Percentiles rank a stretch among this genome's conserved stretches.
Conservation (phyloP, 1,140 invertebrate species). For the Drosophila orosa region DNA sequence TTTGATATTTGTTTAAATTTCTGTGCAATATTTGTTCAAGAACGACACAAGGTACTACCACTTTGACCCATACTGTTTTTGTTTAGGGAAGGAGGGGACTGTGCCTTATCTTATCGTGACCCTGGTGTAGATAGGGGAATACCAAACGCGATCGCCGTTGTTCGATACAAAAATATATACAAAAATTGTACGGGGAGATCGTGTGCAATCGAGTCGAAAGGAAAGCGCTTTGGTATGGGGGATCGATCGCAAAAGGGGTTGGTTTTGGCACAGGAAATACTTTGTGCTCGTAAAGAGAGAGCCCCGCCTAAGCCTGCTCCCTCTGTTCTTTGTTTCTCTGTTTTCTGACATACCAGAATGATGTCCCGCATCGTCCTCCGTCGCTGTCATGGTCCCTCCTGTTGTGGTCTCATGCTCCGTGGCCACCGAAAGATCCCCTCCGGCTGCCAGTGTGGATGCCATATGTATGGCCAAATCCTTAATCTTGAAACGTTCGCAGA, state of each 20-base stretch:
- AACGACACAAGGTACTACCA: slow-evolving; percentile 3
- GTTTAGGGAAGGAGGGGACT: neutral
- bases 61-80: slow-evolving; percentile 12
- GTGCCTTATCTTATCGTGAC: slow-evolving; percentile 37
- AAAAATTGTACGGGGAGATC: slow-evolving; percentile 7
- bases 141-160: slow-evolving; percentile 29
- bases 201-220: slow-evolving; percentile 18
- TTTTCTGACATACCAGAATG: slow-evolving; percentile 76
- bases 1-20: neutral
- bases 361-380: slow-evolving; percentile 83
- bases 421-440: slow-evolving; percentile 26
- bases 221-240: neutral
- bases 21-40: neutral
- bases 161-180: slow-evolving; percentile 12
- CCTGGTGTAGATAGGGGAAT: slow-evolving; percentile 34
- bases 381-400: slow-evolving; percentile 20
- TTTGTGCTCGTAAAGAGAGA: neutral
- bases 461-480: slow-evolving; percentile 62
- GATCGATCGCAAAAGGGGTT: slow-evolving; percentile 22
- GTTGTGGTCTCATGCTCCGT: slow-evolving; percentile 25
- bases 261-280: slow-evolving; percentile 39
- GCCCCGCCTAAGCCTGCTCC: neutral
- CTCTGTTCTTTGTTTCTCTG: neutral
- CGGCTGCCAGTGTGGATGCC: slow-evolving; percentile 27
- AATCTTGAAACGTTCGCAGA: slow-evolving; percentile 81